A percentile compares a stretch with the other conserved stretches of the same genome.
These are phyloP conservation scores for Acrocyrtus sp. DNA, from an alignment of 2,888 invertebrate species.

Conservation along the genomic window DNA sequence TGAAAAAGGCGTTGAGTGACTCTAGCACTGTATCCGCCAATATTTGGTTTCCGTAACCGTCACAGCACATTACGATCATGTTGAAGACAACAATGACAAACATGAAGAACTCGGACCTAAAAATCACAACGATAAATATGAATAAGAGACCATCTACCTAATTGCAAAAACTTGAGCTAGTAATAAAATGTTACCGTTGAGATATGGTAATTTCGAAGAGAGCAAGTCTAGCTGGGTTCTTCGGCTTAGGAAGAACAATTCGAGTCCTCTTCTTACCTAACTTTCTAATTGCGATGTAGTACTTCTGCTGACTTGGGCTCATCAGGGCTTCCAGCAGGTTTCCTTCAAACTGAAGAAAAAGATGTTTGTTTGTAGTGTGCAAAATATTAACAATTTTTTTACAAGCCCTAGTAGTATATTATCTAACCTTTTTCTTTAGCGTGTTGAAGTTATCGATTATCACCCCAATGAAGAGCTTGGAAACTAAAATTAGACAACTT, in stretches of 20 bases:
- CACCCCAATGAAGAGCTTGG: conserved; percentile 97
- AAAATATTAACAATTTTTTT: conserved; percentile 35
- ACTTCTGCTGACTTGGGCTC: conserved; percentile 94
- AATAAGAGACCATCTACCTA: too few species aligned
- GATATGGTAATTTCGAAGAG: conserved; percentile 14
- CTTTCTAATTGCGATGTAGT: conserved; percentile 97
- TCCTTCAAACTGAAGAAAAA: conserved; percentile 84
- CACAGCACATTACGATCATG: conserved; percentile 14
- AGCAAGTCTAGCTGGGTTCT: conserved; percentile 64
- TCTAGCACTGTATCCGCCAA: background rate
- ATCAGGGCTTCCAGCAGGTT: conserved; percentile 97
- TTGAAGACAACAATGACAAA: conserved; percentile 9
- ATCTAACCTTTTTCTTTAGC: conserved; percentile 97
- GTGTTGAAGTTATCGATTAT: conserved; percentile 98
- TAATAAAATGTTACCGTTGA: too few species aligned
- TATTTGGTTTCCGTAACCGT: background rate
- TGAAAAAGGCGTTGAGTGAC: conserved; percentile 14
- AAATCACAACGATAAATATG: too few species aligned
- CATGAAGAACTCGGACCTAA: conserved; percentile 15
- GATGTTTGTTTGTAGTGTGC: too few species aligned
- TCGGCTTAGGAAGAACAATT: conserved; percentile 93
- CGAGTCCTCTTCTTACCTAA: conserved; percentile 95
- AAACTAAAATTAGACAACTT: too few species aligned
- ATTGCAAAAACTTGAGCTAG: too few species aligned
- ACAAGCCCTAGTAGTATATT: background rate